These are phyloP conservation scores for Melinopterus prodromus DNA, from an alignment of 2,888 invertebrate genomes.

Conservation along the genomic window DNA sequence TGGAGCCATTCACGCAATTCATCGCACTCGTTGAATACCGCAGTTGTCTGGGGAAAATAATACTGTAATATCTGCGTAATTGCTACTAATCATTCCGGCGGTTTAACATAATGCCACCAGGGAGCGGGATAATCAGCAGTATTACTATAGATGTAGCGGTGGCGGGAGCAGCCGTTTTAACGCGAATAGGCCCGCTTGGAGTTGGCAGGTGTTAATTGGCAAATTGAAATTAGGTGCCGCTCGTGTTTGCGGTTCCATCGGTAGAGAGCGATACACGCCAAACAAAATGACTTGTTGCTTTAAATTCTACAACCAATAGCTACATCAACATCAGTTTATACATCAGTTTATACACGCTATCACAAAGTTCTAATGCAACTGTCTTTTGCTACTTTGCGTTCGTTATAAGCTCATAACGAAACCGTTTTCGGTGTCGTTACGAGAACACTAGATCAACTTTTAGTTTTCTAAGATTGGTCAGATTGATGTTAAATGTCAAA, in stretches of 20 bases:
- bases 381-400: too few species aligned
- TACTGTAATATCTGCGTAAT: conserved; percentile 4
- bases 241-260: conserved; percentile 11
- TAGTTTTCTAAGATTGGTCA: too few species aligned
- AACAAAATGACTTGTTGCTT: background rate
- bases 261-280: background rate
- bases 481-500: too few species aligned
- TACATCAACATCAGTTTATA: background rate
- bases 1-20: background rate
- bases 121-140: background rate
- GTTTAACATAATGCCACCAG: background rate
- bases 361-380: too few species aligned
- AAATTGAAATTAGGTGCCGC: conserved; percentile 22
- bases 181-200: background rate
- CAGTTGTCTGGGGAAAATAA: background rate
- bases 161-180: background rate
- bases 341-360: too few species aligned
- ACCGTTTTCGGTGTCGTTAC: too few species aligned
- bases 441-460: too few species aligned
- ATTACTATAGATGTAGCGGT: background rate
- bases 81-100: background rate
- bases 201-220: conserved; percentile 23
- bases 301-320: background rate
- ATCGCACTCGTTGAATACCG: background rate
- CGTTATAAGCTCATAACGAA: too few species aligned